Evolutionary conservation across 2,888 invertebrate species (phyloP), one percentile per base, ranked within the genome.

Genomic region (Drosophila fulvimacula): DNA sequence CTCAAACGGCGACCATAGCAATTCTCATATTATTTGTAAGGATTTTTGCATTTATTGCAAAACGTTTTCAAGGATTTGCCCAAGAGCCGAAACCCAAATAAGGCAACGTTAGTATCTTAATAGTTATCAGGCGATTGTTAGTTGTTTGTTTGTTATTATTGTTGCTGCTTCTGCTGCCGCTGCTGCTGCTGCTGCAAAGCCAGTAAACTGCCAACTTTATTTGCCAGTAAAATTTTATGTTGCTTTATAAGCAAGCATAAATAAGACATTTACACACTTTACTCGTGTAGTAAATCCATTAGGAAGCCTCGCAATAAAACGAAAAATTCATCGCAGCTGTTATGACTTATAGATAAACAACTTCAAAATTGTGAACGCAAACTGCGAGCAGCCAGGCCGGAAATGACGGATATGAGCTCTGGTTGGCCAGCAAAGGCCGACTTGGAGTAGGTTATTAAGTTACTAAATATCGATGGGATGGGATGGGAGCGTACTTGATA

Each of bases 21-120:
- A 80, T 83, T 83, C 73, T 77, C 84, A 88, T 88, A 89, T 86
- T 89, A 88, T 89, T 88, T 87, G 90, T 83, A 83, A 80, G 87
- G 90, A 89, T 89, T 87, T 89, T 83, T 83, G 78, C 87, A 88
- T 83, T 88, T 86, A 87, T 89, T 88, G 84, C 83, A 62, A 62
- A 83, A 71, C 76, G 78, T 58, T 87, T 88, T 73, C 73, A 82
- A 84, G 87, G 84, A 84, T 89, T 87, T 89, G 46, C 76, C 58
- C 27, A 52, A 64, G 61, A 49, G 71, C 66, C 49, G 49, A 65
- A 61, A 64, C 41, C 55, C 76, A 56, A 82, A 86, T 73, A 78
- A 73, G 81, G 83, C 71, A 70, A 66, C 60, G 70, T 70, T 69
- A 68, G 79, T 83, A 87, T 84, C 89, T 88, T 83, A 81, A 88